Evolutionary conservation across 2,888 invertebrate genomes (phyloP), one percentile per base, ranked within the genome.

Genomic region (Cactoblastis cactorum): DNA sequence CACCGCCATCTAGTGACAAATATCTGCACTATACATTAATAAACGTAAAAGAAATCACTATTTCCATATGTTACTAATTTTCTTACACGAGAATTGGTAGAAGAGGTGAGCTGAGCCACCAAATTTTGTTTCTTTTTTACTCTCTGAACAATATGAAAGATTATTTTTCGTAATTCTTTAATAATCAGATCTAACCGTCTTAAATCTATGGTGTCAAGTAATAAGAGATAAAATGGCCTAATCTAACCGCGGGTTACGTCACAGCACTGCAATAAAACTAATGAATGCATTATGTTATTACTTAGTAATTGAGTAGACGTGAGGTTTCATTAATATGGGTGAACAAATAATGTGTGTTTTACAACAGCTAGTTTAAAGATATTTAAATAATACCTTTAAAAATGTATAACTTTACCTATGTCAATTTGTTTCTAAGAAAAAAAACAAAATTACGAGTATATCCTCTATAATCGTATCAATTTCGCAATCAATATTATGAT

Each of bases 271-370:
- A 43, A 43, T 43, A 43, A 43, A 43, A 43, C 28, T 43, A 43
- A 43, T 43, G 43, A 43, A 43, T 43, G 43, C 43, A 43, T 43
- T 43, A 43, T 28, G 28, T 15, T 24, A 43, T 43, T 43, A 43
- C 43, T 17, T 14, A 9, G 28, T 43, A 43, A 43, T 43, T 43
- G 43, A 43, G 43, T 43, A 28, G 43, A 43, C 43, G 60, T 63
- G 65, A 58, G 60, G 61, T 63, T 57, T 60, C 43, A 51, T 28
- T 54, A 56, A n/a, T n/a, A n/a, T 37, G 1, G 2, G 17, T 35
- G 15, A 11, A 1, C 14, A 1, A 35, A 3, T 14, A 14, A n/a
- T 5, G 37, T 17, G 17, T 17, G 9, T 37, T 35, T 1, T 4
- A 15, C 17, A 2, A 2, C 17, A 4, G 12, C 12, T 12, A 1